Conservation (phyloP, 2,888 invertebrate species). For the Bedellia somnulentella region DNA sequence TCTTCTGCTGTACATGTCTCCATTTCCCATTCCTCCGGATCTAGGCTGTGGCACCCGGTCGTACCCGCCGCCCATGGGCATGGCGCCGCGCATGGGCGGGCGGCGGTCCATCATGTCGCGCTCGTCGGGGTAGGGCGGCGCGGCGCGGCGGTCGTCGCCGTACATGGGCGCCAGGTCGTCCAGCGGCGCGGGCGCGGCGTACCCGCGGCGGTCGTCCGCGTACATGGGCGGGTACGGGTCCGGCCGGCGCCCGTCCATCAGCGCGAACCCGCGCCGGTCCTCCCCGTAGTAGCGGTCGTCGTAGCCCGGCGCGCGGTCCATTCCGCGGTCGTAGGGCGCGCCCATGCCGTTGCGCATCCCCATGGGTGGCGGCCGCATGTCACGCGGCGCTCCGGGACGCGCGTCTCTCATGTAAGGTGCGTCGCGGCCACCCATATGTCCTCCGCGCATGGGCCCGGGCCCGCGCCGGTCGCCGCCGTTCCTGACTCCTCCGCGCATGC, state of each 20-base stretch:
- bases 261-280: slow-evolving; percentile 10
- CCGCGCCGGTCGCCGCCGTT: slow-evolving; percentile 50
- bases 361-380: slow-evolving; percentile 55
- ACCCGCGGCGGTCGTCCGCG: slow-evolving; percentile 8
- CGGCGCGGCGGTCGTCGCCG: slow-evolving; percentile 24
- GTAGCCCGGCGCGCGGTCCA: slow-evolving; percentile 24
- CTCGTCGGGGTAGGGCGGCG: slow-evolving; percentile 37
- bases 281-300: slow-evolving; percentile 33
- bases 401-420: slow-evolving; percentile 46
- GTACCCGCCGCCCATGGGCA: slow-evolving; percentile 25
- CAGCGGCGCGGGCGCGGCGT: slow-evolving; percentile 8
- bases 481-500: slow-evolving; percentile 27
- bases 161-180: slow-evolving; percentile 13
- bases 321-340: slow-evolving; percentile 28
- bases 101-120: slow-evolving; percentile 39
- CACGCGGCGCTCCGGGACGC: slow-evolving; percentile 21
- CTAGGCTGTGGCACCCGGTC: slow-evolving; percentile 32
- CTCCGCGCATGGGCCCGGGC: slow-evolving; percentile 32
- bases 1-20: slow-evolving; percentile 53
- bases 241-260: slow-evolving; percentile 5
- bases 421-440: slow-evolving; percentile 14
- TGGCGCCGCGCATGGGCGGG: slow-evolving; percentile 20
- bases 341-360: slow-evolving; percentile 27
- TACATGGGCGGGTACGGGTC: background rate
- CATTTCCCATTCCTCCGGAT: slow-evolving; percentile 33